Evolutionary conservation across 2,888 invertebrate genomes (phyloP), one percentile per base, ranked within the genome.

Genomic region (Cheilosia grossa): DNA sequence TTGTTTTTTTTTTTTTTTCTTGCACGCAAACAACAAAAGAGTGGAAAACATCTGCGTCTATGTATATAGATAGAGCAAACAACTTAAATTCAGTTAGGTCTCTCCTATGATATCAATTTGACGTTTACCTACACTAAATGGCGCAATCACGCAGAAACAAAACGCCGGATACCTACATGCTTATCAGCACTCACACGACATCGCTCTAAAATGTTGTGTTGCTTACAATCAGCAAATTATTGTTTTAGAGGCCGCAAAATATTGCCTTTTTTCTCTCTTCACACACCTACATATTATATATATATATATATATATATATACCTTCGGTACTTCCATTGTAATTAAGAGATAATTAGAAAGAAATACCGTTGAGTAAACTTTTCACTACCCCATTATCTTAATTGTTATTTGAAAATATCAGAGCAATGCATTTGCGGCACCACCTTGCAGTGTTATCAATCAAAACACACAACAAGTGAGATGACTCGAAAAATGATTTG

Each of bases 361-460:
- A 15, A 53, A 9, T 17, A 17, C 40, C 33, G 59, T 30, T 19
- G 19, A 37, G 19, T 17, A 24, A 49, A 37, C 37, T 63, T 10
- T 63, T 54, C 30, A 54, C 72, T 37, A 40, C 44, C 63, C 9
- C 54, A 83, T 74, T 82, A 69, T 79, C 82, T 79, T 53, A 79
- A 79, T 79, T 83, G 51, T 64, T 83, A 37, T 73, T 78, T 82
- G 59, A 47, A 59, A 67, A 61, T 59, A 73, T 61, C 59, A 15
- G n/a, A 27, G 61, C 27, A 27, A 21, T 53, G 24, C 67, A 44
- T 64, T 21, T 42, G 66, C 42, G 64, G 77, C 82, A 66, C 70
- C 67, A 66, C 56, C 9, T 42, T 54, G 44, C 47, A 59, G 51
- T 66, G 54, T 72, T 78, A 78, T 82, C 66, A 82, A 67, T 56